Base-by-base conservation (phyloP, 37 sponge, comb jelly and placozoan species). In the Cliona cf. orientalis region DNA sequence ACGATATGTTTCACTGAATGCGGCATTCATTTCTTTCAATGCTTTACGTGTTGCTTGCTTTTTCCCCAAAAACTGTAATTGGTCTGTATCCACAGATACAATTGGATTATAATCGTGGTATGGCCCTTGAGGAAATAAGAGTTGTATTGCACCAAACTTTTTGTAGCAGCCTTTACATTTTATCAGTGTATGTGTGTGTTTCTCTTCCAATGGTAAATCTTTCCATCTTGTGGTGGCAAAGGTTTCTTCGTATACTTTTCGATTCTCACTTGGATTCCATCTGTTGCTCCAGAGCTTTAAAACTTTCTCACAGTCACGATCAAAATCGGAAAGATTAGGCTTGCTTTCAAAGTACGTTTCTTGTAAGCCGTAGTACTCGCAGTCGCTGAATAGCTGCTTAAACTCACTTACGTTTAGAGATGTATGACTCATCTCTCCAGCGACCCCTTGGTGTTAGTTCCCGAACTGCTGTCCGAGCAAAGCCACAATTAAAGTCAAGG, bases 171-270 rank as follows among this genome's bases (percentile, higher is more conserved):
- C 73, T 38, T 72, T 9, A 45, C 73, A 72, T 12, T 38, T 72
- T 21, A 32, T 56, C 7, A 72, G 49, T 42, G 73, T 72, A 34
- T 72, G 73, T 46, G 42, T 23, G 55, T 38, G 42, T 45, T 45
- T 72, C 28, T 61, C 23, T 12, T 61, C 26, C 26, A 17, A 14
- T 32, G 73, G 73, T 38, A 72, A 26, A 42, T 7, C 73, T 34
- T 72, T 46, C 73, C 73, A 72, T 49, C 33, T 72, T 14, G 12
- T 56, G 28, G 22, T 32, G 14, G 73, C 42, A 45, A 72, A 72
- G 9, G 17, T 11, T 4, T 46, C n/a, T 45, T 46, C 49, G 12
- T 72, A 72, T 56, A 46, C 56, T 17, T 28, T 49, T 45, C 26
- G 26, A 45, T 7, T 46, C 56, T 72, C 73, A 46, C 9, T 32